Base-by-base conservation (phyloP, 2,113 vertebrate genomes). In the Riparia riparia region DNA sequence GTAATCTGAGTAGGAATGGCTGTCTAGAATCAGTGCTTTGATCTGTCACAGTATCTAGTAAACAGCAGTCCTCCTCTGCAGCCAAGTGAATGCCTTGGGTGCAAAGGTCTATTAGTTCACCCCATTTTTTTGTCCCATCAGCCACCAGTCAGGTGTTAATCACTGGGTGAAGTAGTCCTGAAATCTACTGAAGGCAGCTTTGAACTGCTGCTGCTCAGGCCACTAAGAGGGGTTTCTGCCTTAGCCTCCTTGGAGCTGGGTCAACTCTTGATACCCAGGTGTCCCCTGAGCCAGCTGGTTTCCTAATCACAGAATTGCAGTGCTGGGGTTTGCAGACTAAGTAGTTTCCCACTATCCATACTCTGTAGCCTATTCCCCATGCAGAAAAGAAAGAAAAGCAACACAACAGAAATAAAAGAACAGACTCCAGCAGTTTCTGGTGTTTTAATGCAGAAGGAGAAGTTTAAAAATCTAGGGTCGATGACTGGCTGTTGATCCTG, bases 401-500 rank as follows among this genome's bases (percentile, higher is more conserved):
- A 15, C 31, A 37, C 14, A 76, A 54, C 37, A 80, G 32, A 71
- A 85, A 72, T 65, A 47, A 86, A 89, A 73, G 17, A 71, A 51
- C 3, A 29, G 28, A 66, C 8, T 77, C 56, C 39, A 77, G 72
- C 13, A 68, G 19, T 47, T 90, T 60, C 58, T 89, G 76, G 29
- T 1, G 0, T 74, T 92, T 44, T 60, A 21, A 45, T 81, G n/a
- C 0, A 0, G 19, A 37, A 41, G 41, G 37, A 28, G 60, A 86
- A 19, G 39, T 21, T 47, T 71, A 63, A 93, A 90, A 97, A 66
- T 58, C 56, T 47, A 7, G 29, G 47, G 44, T 73, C 0, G 1
- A 60, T 60, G 64, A 28, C 53, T 77, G n/a, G 34, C 6, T 73
- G 37, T 77, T 90, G 39, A 82, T 81, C 58, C 64, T 63, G 64